Evolutionary conservation across 2,888 invertebrate species (phyloP), one percentile per base, ranked within the genome.

Genomic region (Dione vanillae): DNA sequence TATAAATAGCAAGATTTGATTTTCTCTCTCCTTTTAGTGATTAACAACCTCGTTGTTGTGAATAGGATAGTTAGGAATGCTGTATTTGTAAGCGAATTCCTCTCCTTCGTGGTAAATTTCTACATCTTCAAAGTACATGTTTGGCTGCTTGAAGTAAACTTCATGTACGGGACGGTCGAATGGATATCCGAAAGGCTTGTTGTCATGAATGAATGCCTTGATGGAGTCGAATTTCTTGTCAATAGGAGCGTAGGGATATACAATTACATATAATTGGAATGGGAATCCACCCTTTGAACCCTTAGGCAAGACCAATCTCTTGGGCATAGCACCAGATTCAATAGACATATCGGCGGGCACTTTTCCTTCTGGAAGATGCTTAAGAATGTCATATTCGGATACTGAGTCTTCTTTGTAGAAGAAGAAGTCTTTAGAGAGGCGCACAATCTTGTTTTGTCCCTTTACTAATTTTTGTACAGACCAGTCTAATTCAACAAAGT

Each of bases 241-340:
- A 43, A 89, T 83, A 10, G 87, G 84, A 59, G 90, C 86, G 78
- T 90, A 93, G 58, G 95, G 95, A 77, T 94, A 94, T 27, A 95
- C 93, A 64, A 95, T 93, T 66, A 95, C 94, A 86, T 94, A 95
- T 72, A 96, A 80, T 77, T 95, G 95, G 91, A 94, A 94, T 65
- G 94, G 94, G 87, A 94, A 94, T 66, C 97, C 97, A 74, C 94
- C 94, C 49, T 87, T 88, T 77, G 93, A 95, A 82, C 97, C 97
- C 82, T 94, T 96, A 47, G 97, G 97, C 71, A 97, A 85, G 81
- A 96, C 88, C 65, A 96, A 89, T 75, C 96, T 95, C 72, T 94
- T 93, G 5, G 97, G 97, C 89, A 95, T 94, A 65, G 94, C 94
- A 74, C 94, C 95, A 77, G 94, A 92, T 56, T 91, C 86, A 74